phyloP scores from a whole-genome alignment of 2,888 invertebrate species.

The Epicampocera succincta region DNA sequence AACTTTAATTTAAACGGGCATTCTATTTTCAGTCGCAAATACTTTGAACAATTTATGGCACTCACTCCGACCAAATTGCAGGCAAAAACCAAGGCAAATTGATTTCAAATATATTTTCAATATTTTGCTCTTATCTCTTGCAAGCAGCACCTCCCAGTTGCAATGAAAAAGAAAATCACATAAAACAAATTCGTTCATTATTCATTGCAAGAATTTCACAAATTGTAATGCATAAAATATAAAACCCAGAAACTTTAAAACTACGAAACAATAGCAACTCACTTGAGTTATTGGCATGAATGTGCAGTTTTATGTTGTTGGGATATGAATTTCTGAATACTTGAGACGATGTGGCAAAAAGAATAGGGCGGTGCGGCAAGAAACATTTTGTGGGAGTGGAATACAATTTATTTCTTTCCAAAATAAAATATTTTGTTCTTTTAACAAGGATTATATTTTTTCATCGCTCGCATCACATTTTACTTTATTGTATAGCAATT shows the following conservation, averaged over 20 bases:
- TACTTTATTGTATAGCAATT: background rate
- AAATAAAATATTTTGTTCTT: too few relatives aligned
- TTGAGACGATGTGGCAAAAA: constrained; percentile 1
- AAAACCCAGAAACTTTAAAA: constrained; percentile 31
- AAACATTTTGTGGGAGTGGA: too few relatives aligned
- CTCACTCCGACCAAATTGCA: background rate
- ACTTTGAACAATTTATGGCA: constrained; percentile 25
- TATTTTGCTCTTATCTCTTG: background rate
- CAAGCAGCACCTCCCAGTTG: constrained; percentile 2
- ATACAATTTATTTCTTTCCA: too few relatives aligned
- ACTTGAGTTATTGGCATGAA: constrained; percentile 25
- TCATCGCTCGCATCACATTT: background rate
- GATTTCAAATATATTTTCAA: constrained; percentile 25
- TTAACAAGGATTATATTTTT: background rate
- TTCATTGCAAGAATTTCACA: constrained; percentile 48
- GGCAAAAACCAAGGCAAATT: constrained; percentile 42
- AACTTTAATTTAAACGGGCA: constrained; percentile 12
- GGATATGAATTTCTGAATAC: constrained; percentile 36
- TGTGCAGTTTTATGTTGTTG: constrained; percentile 14
- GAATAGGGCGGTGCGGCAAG: constrained; percentile 4
- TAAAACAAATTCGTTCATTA: constrained; percentile 24
- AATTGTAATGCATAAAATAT: constrained; percentile 45
- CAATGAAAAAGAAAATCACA: background rate
- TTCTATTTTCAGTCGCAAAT: background rate
- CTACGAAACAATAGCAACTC: constrained; percentile 38